Percentiles rank a stretch among this genome's conserved stretches.
Conservation (phyloP, 2,888 invertebrate species). For the Ctena decussata region DNA sequence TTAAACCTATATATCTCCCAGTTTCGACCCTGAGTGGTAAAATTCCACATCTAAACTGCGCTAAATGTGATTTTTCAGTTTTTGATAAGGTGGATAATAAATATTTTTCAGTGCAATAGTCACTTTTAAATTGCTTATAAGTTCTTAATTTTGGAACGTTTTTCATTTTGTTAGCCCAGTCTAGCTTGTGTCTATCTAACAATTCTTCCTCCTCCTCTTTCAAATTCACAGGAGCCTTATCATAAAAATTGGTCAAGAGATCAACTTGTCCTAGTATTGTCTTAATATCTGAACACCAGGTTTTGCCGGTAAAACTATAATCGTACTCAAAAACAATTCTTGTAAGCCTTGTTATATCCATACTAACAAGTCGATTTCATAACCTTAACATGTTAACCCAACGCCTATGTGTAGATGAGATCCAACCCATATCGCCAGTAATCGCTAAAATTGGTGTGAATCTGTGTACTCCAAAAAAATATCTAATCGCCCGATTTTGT, state of each 20-base stretch:
- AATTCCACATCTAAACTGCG: neutral
- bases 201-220: neutral
- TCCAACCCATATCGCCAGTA: conserved; percentile 30
- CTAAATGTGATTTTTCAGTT: neutral
- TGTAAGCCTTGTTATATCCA: neutral
- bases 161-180: neutral
- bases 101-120: neutral
- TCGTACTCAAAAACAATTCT: conserved; percentile 14
- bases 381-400: neutral
- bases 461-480: conserved; percentile 41
- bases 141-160: neutral
- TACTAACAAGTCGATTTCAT: neutral
- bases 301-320: conserved; percentile 20
- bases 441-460: conserved; percentile 30
- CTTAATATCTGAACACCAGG: neutral
- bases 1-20: neutral
- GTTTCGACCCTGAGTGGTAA: neutral
- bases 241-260: neutral
- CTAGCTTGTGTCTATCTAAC: neutral
- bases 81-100: neutral
- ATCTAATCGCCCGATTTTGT: conserved; percentile 44
- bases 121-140: neutral
- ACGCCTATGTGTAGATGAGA: neutral
- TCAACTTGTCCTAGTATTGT: neutral
- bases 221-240: neutral